Conservation (phyloP, 2,888 invertebrate species). For the Perizoma affinitatum region DNA sequence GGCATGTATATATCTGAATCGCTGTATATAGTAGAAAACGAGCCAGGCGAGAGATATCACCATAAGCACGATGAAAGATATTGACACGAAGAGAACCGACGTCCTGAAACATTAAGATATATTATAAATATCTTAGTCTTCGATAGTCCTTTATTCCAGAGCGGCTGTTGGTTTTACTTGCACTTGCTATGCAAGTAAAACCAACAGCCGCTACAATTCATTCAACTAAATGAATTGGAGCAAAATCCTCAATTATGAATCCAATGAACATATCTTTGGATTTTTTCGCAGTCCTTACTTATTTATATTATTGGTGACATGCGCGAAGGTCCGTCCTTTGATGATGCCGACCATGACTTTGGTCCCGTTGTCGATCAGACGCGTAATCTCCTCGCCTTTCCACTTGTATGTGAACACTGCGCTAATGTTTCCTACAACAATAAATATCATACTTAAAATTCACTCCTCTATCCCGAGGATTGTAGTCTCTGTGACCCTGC, state of each 20-base stretch:
- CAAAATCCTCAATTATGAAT: no score
- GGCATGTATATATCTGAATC: conserved; percentile 96
- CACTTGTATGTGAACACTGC: conserved; percentile 92
- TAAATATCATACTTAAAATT: not conserved
- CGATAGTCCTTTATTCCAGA: no score
- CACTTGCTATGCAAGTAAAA: no score
- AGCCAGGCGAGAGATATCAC: conserved; percentile 97
- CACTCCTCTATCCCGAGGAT: no score
- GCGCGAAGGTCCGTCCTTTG: conserved; percentile 85
- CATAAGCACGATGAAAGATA: conserved; percentile 97
- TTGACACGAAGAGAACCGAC: conserved; percentile 96
- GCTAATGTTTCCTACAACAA: conserved; percentile 89
- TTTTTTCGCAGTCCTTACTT: conserved; percentile 76
- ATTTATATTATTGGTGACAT: conserved; percentile 88
- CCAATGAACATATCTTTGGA: no score
- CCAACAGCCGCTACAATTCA: no score
- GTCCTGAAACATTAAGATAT: conserved; percentile 84
- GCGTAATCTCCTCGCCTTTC: conserved; percentile 90
- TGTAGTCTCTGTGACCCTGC: no score
- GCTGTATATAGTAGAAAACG: conserved; percentile 97
- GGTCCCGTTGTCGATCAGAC: conserved; percentile 87
- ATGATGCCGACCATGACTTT: conserved; percentile 88
- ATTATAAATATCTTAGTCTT: not conserved
- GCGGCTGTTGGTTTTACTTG: no score
- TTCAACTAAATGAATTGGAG: no score